These are phyloP conservation scores for Eupithecia insigniata DNA, from an alignment of 2,888 invertebrate species.

Conservation along the genomic window DNA sequence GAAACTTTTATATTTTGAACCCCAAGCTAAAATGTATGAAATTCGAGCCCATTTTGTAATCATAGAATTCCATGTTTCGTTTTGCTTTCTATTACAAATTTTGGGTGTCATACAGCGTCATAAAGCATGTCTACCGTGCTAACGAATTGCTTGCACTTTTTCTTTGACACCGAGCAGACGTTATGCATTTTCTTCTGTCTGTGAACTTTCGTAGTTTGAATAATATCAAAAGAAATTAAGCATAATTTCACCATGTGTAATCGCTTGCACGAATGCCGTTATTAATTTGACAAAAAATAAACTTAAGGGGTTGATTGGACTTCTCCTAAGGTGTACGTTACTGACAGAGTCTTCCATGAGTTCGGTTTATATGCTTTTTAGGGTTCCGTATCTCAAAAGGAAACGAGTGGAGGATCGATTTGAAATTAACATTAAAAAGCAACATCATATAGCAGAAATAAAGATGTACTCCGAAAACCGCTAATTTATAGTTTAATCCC, in stretches of 20 bases:
- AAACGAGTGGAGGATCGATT: too few species aligned
- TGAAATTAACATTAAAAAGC: too few species aligned
- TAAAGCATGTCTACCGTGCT: slow-evolving; percentile 40
- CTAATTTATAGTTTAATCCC: too few species aligned
- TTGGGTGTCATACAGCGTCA: not conserved
- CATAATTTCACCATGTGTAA: slow-evolving; percentile 48
- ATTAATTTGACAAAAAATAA: not conserved
- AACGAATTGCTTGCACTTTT: slow-evolving; percentile 58
- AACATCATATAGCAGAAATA: too few species aligned
- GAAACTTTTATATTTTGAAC: not conserved
- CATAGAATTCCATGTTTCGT: not conserved
- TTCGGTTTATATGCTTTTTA: not conserved
- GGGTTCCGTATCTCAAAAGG: too few species aligned
- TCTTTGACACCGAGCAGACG: slow-evolving; percentile 49
- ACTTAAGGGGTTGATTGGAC: not conserved
- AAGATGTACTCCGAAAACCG: too few species aligned
- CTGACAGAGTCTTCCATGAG: not conserved
- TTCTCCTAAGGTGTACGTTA: not conserved
- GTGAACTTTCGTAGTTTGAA: slow-evolving; percentile 57
- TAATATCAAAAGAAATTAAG: slow-evolving; percentile 60
- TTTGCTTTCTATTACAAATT: not conserved
- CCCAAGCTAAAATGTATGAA: not conserved
- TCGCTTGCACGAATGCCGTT: not conserved
- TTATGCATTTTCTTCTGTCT: slow-evolving; percentile 50
- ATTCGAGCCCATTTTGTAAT: not conserved